Evolutionary conservation across 2,113 vertebrate species (phyloP), one percentile per base, ranked within the genome.

Genomic region (Ancistrus triradiatus): DNA sequence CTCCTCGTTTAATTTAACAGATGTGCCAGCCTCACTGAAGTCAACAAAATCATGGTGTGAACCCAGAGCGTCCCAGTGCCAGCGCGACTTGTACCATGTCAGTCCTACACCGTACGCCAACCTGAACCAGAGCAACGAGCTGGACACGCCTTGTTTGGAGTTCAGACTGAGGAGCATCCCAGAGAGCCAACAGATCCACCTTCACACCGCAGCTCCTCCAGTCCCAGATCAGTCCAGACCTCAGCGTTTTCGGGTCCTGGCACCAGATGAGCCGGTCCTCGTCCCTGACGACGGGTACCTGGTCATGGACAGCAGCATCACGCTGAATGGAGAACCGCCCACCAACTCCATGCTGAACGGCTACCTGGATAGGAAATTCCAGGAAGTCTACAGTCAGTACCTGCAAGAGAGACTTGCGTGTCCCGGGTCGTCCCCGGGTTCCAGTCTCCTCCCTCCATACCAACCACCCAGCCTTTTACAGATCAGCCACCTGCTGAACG

Each of bases 321-420:
- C 70, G 15, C 52, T 82, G 46, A 77, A 76, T 2, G 63, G 87
- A 44, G 87, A 91, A 74, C 91, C 90, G 0, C 84, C 93, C 42
- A 93, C 93, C 6, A 93, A 89, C 83, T 95, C 92, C 0, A 2
- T 80, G 22, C 86, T 98, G 68, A 95, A 94, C 25, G 88, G 78
- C 6, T 88, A 94, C 37, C 78, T 95, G 82, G 92, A 94, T 40
- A 86, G 81, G 19, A 90, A 95, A 72, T 79, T 95, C 37, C 80
- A 85, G 5, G 91, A 96, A 79, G 81, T 95, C n/a, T 95, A 95
- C 49, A 88, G 93, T 59, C 84, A 91, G 65, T 83, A 94, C 68
- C 84, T 93, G 73, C 91, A 93, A 25, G 94, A 95, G 58, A 90
- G 84, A 68, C 68, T 94, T 72, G 85, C 86, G 49, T 84, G 84